phyloP scores from a whole-genome alignment of 1,140 invertebrate species.

The Brachionus rotundiformis region DNA sequence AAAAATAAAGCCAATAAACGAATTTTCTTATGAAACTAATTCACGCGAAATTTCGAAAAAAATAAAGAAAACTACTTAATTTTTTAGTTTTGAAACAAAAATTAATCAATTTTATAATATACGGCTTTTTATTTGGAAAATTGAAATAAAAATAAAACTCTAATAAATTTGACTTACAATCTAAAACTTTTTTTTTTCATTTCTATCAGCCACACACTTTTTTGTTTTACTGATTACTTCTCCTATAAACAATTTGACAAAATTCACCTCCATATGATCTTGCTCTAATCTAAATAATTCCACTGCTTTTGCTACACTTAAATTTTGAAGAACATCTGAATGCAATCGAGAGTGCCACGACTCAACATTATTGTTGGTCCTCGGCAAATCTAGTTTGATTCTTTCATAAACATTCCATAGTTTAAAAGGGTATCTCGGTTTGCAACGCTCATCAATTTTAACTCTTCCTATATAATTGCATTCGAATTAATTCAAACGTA shows the following conservation, averaged over 20 bases:
- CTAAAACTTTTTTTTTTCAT: no score
- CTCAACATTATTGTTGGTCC: background rate
- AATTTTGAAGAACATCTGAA: background rate
- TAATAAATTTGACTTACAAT: no score
- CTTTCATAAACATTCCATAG: background rate
- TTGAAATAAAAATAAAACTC: no score
- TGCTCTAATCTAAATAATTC: background rate
- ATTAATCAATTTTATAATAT: no score
- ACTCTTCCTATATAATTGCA: background rate
- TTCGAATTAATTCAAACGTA: background rate
- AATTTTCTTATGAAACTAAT: no score
- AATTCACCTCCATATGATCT: background rate
- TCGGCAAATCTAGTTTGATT: background rate
- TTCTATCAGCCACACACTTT: background rate
- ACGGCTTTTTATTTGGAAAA: no score
- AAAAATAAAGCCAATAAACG: no score
- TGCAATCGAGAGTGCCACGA: background rate
- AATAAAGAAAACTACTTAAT: no score
- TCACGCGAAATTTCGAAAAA: no score
- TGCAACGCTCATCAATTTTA: background rate
- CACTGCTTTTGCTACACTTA: background rate
- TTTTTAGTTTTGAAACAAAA: no score
- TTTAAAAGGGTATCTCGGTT: background rate
- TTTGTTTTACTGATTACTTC: background rate
- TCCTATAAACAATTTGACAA: background rate